A percentile compares a stretch with the other conserved stretches of the same genome.
Evolutionary conservation across 1,140 invertebrate species (phyloP).

Genomic region (Tigriopus japonicus): DNA sequence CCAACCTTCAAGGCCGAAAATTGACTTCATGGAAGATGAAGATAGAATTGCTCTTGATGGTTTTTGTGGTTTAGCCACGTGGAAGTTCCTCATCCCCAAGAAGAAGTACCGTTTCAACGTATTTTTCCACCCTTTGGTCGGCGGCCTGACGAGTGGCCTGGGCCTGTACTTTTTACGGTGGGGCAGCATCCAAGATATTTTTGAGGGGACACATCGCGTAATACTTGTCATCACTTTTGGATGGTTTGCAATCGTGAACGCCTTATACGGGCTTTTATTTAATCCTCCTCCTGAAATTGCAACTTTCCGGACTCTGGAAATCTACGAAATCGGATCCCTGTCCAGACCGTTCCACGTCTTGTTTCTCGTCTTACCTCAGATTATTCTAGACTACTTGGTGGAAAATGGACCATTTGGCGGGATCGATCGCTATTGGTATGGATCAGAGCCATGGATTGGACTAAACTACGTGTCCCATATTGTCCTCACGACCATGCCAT

Average conservation of each 20-base stretch:
- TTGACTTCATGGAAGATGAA: no score
- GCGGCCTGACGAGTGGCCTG: constrained; percentile 21
- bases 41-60: no score
- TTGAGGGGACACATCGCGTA: constrained; percentile 18
- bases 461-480: constrained; percentile 24
- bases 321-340: constrained; percentile 23
- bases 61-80: no score
- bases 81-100: constrained; percentile 19
- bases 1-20: no score
- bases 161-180: constrained; percentile 22
- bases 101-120: constrained; percentile 25
- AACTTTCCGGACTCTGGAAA: constrained; percentile 25
- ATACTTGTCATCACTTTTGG: constrained; percentile 22
- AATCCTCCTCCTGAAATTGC: constrained; percentile 26
- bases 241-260: constrained; percentile 25
- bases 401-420: background rate
- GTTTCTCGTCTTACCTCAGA: background rate
- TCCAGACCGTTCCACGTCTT: constrained; percentile 24
- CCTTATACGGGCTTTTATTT: constrained; percentile 25
- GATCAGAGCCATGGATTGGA: constrained; percentile 10
- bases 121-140: constrained; percentile 23
- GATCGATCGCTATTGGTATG: constrained; percentile 8
- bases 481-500: constrained; percentile 25
- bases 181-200: constrained; percentile 21
- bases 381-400: constrained; percentile 3